Base-by-base conservation (phyloP, 2,113 vertebrate species). In the Neodon shergylaensis region DNA sequence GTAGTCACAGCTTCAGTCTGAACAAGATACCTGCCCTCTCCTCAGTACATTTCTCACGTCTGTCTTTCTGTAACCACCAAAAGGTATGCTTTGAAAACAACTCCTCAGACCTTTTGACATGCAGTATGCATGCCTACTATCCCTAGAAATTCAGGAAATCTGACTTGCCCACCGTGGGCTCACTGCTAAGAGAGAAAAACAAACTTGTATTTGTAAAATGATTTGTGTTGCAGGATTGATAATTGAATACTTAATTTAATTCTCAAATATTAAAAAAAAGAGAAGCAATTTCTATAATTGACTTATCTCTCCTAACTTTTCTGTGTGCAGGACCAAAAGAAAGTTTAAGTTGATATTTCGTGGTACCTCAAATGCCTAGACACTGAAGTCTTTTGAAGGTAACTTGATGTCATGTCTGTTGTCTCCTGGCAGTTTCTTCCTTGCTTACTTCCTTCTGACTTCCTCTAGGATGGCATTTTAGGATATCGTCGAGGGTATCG, bases 271-370 rank as follows among this genome's bases (percentile, higher is more conserved):
- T 42, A 39, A 39, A 42, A 44, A 44, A 28, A 47, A 39, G 78
- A 76, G 39, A 94, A 47, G 7, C 36, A 49, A 65, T 87, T 72
- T 72, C 3, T 74, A 68, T 7, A n/a, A 31, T 14, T 65, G 7
- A 90, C 72, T 66, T 82, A 28, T 83, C 5, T 83, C 4, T 66
- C 42, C 21, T 39, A 87, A 63, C 6, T 19, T 63, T 82, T 96
- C 33, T 70, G 36, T 17, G 63, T 88, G 28, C 4, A 83, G 14
- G 61, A 14, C 52, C 26, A 84, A 81, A 88, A 52, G 8, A 91
- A 94, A 78, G 24, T n/a, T 93, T 68, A 87, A 63, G 49, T 58
- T 76, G 61, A 63, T 76, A 70, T 77, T 65, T 89, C 76, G 65
- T 49, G 31, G 28, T 68, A 81, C 88, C 19, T 77, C 52, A 63